These are phyloP conservation scores for Mesoclemmys tuberculata DNA, from an alignment of 2,113 vertebrate genomes.

Conservation along the genomic window DNA sequence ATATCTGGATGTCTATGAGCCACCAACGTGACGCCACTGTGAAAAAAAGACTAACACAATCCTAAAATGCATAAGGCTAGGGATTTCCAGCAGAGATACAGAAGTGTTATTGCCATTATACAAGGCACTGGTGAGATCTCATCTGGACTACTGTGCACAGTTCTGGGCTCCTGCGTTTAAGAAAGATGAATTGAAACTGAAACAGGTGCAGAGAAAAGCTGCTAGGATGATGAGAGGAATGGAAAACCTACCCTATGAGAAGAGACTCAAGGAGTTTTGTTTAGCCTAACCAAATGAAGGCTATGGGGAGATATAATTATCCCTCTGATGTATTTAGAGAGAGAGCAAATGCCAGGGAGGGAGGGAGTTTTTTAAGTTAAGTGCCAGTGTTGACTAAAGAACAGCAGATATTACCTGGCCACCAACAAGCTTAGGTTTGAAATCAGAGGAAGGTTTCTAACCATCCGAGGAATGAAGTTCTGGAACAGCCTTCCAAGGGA, in stretches of 20 bases:
- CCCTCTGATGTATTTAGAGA: not conserved
- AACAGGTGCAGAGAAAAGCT: not conserved
- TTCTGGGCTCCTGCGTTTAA: not conserved
- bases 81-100: not conserved
- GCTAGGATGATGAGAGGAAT: not conserved
- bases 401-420: not conserved
- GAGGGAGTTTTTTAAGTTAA: not conserved
- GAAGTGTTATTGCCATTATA: not conserved
- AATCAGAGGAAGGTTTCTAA: not conserved
- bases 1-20: not conserved
- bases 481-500: not conserved
- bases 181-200: not conserved
- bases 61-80: not conserved
- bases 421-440: not conserved
- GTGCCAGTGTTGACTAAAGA: not conserved
- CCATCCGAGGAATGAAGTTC: not conserved
- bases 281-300: not conserved
- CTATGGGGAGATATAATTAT: not conserved
- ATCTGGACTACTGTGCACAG: not conserved
- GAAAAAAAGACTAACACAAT: not conserved
- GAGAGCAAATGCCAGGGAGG: not conserved
- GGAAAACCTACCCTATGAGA: not conserved
- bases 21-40: not conserved
- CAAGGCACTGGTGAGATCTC: not conserved
- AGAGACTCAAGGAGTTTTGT: not conserved